A percentile compares a stretch with the other conserved stretches of the same genome.
phyloP scores from a whole-genome alignment of 2,888 invertebrate genomes.

The Eupelmus urozonus region DNA sequence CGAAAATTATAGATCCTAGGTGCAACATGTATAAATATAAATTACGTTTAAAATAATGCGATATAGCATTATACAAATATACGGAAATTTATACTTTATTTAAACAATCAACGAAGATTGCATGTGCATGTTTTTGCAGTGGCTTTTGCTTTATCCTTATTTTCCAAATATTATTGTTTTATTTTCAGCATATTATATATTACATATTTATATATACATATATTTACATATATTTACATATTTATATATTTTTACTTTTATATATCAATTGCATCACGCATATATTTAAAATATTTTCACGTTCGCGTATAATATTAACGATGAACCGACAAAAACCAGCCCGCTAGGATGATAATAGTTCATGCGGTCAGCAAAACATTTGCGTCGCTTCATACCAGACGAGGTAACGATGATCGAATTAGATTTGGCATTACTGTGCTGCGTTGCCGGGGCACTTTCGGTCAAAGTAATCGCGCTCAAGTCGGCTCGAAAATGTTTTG shows the following conservation, averaged over 20 bases:
- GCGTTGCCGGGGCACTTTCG: conserved; percentile 21
- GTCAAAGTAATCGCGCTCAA: conserved; percentile 39
- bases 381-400: conserved; percentile 6
- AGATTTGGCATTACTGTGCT: conserved; percentile 49
- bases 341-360: conserved; percentile 16
- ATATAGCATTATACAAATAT: background rate
- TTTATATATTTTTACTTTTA: conserved; percentile 1
- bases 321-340: background rate
- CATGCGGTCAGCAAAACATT: background rate
- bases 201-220: no score
- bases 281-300: background rate
- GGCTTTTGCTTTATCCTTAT: conserved; percentile 61
- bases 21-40: no score
- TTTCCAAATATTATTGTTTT: conserved; percentile 38
- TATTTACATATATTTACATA: conserved; percentile 20
- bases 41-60: no score
- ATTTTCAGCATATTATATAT: conserved; percentile 26
- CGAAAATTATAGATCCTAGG: no score
- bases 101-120: conserved; percentile 15
- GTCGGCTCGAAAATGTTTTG: conserved; percentile 15
- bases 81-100: conserved; percentile 11
- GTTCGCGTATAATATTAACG: background rate
- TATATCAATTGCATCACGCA: background rate
- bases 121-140: conserved; percentile 60
- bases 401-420: conserved; percentile 45